Conservation (phyloP, 1,140 invertebrate genomes). For the Chionoecetes opilio region DNA sequence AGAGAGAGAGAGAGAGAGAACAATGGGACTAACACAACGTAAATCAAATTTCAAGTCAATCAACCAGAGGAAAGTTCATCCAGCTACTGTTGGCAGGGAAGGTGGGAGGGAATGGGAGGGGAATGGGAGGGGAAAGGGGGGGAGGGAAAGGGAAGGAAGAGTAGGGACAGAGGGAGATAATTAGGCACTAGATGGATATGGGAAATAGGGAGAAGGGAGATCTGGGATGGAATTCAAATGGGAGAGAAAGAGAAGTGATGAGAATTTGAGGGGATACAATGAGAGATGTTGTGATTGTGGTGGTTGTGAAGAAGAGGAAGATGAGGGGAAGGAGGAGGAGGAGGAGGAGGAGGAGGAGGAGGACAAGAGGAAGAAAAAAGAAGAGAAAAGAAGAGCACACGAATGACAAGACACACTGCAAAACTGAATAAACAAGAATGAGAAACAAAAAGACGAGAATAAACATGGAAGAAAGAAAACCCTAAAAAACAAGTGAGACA, state of each 20-base stretch:
- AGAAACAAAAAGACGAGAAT: conserved; percentile 23
- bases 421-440: background rate
- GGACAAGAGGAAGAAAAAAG: background rate
- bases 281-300: background rate
- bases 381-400: background rate
- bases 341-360: background rate
- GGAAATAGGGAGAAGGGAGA: background rate
- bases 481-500: background rate
- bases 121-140: background rate
- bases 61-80: conserved; percentile 45
- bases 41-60: conserved; percentile 66
- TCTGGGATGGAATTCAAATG: background rate
- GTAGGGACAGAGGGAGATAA: background rate
- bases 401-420: background rate
- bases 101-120: background rate
- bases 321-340: background rate
- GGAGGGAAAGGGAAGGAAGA: background rate
- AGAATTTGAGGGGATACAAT: background rate
- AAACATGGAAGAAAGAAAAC: conserved; percentile 24
- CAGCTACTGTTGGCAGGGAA: background rate
- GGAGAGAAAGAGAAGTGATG: background rate
- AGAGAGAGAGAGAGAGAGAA: background rate
- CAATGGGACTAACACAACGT: conserved; percentile 15
- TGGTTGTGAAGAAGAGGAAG: background rate
- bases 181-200: background rate